These are phyloP conservation scores for Sminthopsis crassicaudata DNA, from an alignment of 2,113 vertebrate genomes.

Conservation along the genomic window DNA sequence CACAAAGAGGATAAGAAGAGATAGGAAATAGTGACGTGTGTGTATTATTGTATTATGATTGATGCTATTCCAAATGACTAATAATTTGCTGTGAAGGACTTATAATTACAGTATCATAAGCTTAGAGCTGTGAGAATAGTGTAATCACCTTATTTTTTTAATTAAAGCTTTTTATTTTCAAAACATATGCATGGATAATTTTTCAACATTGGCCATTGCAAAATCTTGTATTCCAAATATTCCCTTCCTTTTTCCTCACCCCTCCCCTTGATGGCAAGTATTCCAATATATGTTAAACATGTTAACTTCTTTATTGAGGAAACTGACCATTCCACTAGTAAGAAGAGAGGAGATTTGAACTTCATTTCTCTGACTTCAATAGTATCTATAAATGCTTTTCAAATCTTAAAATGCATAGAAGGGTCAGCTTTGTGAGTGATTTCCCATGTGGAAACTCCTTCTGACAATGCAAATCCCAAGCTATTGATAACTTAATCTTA, in stretches of 20 bases:
- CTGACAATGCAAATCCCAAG: not conserved
- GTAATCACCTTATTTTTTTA: not conserved
- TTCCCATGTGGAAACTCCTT: not conserved
- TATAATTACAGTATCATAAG: not conserved
- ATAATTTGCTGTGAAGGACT: not conserved
- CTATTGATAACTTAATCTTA: not conserved
- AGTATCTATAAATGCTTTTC: not conserved
- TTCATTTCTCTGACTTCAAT: not conserved
- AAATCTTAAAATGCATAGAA: not conserved
- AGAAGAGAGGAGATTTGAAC: not conserved
- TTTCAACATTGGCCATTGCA: too few relatives aligned
- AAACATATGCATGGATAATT: too few relatives aligned
- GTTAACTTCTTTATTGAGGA: not conserved
- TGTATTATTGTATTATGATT: not conserved
- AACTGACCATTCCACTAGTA: not conserved
- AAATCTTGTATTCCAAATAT: too few relatives aligned
- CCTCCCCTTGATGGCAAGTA: too few relatives aligned
- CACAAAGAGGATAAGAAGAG: not conserved
- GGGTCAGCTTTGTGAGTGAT: not conserved
- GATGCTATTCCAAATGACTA: not conserved
- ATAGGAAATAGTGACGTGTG: not conserved
- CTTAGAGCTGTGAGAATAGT: not conserved
- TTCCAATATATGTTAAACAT: too few relatives aligned
- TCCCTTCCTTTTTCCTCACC: too few relatives aligned
- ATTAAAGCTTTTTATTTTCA: too few relatives aligned